Evolutionary conservation across 2,888 invertebrate species (phyloP).

Genomic region (Mythimna pallens): DNA sequence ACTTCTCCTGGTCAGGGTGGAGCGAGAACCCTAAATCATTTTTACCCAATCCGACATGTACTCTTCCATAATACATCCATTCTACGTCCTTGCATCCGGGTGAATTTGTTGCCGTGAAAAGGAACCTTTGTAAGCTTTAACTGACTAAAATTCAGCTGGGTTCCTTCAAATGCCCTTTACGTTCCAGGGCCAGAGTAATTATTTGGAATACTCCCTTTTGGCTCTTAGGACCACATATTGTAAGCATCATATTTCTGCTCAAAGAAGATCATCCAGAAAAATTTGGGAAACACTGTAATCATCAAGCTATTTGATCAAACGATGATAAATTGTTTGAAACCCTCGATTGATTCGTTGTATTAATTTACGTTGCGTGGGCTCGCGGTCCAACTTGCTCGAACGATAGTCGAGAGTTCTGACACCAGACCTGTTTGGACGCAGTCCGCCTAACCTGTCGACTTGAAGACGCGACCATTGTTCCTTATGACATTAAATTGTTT

Average conservation of each 20-base stretch:
- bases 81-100: slow-evolving; percentile 72
- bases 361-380: slow-evolving; percentile 68
- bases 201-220: not conserved
- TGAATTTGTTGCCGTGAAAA: slow-evolving; percentile 72
- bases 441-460: slow-evolving; percentile 59
- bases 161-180: no score
- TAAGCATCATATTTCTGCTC: not conserved
- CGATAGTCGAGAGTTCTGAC: slow-evolving; percentile 33
- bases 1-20: not conserved
- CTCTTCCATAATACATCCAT: slow-evolving; percentile 76
- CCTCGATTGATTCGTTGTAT: slow-evolving; percentile 67
- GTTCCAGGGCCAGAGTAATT: no score
- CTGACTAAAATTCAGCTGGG: slow-evolving; percentile 1
- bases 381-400: slow-evolving; percentile 45
- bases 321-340: slow-evolving; percentile 63
- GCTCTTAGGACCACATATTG: not conserved
- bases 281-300: slow-evolving; percentile 16
- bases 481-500: slow-evolving; percentile 61
- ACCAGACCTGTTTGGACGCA: slow-evolving; percentile 60
- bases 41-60: slow-evolving; percentile 65
- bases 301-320: slow-evolving; percentile 22
- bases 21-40: no score
- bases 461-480: slow-evolving; percentile 62
- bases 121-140: slow-evolving; percentile 58
- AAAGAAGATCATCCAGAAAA: not conserved